phyloP scores from a whole-genome alignment of 2,797 vertebrate species.

The Pachyuromys duprasi region DNA sequence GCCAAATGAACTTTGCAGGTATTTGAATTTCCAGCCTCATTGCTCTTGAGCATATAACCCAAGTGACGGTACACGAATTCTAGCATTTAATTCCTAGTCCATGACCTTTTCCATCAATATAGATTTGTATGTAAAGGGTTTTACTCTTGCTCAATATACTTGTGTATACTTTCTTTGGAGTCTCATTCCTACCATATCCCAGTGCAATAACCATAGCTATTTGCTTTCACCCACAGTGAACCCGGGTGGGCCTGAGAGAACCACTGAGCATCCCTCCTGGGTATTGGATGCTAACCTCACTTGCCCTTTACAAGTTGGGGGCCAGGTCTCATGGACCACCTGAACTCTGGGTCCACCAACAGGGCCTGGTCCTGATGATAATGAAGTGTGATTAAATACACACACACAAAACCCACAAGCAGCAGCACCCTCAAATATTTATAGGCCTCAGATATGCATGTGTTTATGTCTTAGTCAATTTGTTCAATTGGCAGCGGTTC shows the following conservation, averaged over 20 bases:
- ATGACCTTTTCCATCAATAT: neutral
- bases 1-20: fast-evolving
- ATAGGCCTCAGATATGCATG: neutral
- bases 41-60: neutral
- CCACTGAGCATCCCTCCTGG: neutral
- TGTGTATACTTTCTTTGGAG: neutral
- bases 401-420: neutral
- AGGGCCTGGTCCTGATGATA: neutral
- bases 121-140: neutral
- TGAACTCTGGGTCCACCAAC: neutral
- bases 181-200: neutral
- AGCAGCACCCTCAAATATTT: conserved; percentile 4
- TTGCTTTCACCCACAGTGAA: neutral
- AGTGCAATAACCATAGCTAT: no score
- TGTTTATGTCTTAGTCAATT: neutral
- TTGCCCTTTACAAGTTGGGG: neutral
- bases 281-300: neutral
- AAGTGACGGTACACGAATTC: neutral
- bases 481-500: neutral
- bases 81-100: neutral
- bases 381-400: neutral
- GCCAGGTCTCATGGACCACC: neutral
- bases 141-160: neutral
- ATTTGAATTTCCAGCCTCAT: neutral
- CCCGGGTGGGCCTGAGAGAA: neutral